Conservation (phyloP, 2,113 vertebrate species). For the Apaloderma vittatum region DNA sequence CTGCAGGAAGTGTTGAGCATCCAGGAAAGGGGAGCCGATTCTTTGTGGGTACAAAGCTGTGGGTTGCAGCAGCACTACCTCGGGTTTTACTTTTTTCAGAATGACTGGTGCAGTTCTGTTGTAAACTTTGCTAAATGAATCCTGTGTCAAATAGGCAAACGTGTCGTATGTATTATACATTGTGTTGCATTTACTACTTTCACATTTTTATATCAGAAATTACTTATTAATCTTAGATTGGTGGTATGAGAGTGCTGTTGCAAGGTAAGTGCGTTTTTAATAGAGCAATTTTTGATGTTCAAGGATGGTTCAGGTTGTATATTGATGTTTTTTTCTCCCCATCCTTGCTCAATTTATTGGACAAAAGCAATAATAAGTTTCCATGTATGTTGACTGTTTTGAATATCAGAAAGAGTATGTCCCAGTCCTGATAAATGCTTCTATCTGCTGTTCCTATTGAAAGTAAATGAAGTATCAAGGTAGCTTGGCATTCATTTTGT, state of each 20-base stretch:
- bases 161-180: accelerated
- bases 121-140: neutral
- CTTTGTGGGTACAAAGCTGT: neutral
- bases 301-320: neutral
- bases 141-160: neutral
- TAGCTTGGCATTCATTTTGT: neutral
- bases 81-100: neutral
- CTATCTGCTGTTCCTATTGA: neutral
- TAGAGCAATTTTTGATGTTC: neutral
- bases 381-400: neutral
- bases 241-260: neutral
- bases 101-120: neutral
- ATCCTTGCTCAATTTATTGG: neutral
- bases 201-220: neutral
- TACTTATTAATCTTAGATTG: neutral
- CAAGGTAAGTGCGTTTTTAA: neutral
- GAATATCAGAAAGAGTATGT: neutral
- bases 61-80: neutral
- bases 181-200: neutral
- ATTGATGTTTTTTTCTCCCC: neutral
- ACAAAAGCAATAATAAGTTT: neutral
- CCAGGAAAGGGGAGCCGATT: accelerated
- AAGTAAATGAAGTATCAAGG: neutral
- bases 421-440: neutral
- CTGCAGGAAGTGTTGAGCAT: neutral